Evolutionary conservation across 2,113 vertebrate genomes (phyloP), one percentile per base, ranked within the genome.

Genomic region (Rhadina sibilatrix): DNA sequence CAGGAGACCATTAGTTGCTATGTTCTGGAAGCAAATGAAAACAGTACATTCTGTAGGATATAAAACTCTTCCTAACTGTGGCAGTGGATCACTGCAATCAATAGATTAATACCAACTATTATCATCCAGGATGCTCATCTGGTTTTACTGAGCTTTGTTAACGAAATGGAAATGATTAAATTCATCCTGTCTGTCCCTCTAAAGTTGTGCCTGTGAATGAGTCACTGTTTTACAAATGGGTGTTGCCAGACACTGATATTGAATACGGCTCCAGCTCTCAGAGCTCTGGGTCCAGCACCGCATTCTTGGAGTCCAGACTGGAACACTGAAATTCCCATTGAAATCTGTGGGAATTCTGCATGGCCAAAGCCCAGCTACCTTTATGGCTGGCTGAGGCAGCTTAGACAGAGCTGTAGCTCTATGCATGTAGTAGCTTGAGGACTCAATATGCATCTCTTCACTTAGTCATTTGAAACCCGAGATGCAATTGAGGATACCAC

Each of bases 101-200:
- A 95, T 95, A 97, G 87, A 92, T 95, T 97, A 96, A 87, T 95
- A 92, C 83, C 82, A 83, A 95, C 52, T 85, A 91, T 94, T 96
- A 94, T 95, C 66, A 94, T 95, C 74, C 84, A 79, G 79, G 66
- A 79, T 92, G 83, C 47, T 96, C 92, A 94, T 95, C 93, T 97
- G 94, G 68, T 96, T 96, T 95, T 93, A 92, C 82, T 96, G 96
- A 94, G 86, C 83, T 91, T 95, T 91, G 76, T 94, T 96, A 96
- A 92, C 10, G 0, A 96, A 97, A 96, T 95, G 95, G 96, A 97
- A 97, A 96, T 95, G 94, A 97, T 97, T 96, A 94, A 97, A 97
- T 80, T 87, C 92, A 94, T 97, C 93, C 96, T 96, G 93, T 92
- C 91, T 93, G 95, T 88, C 91, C 83, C 82, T 95, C 92, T 97